These are phyloP conservation scores for Trachelus stipa DNA, from an alignment of 2,888 invertebrate species.

Conservation along the genomic window DNA sequence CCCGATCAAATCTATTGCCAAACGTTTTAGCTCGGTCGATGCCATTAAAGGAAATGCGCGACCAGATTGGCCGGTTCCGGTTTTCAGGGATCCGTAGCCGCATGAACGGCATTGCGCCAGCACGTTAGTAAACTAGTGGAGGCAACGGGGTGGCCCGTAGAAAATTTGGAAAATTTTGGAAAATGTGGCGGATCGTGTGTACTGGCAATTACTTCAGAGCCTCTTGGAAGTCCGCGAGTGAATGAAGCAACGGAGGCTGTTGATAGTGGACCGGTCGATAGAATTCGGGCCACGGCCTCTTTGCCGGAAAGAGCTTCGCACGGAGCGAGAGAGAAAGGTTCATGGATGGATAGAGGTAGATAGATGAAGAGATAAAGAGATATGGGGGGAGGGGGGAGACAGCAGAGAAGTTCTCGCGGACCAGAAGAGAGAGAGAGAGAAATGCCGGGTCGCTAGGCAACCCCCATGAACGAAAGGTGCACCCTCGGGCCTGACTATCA, in stretches of 20 bases:
- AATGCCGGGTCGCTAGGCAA: conserved; percentile 24
- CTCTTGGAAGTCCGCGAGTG: conserved; percentile 25
- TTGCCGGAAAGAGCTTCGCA: conserved; percentile 13
- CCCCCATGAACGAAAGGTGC: conserved; percentile 26
- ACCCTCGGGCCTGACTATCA: conserved; percentile 32
- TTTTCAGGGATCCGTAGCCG: neutral
- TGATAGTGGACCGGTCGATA: conserved; percentile 48
- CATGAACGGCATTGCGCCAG: too few species aligned
- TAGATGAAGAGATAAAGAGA: conserved; percentile 15
- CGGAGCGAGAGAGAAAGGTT: conserved; percentile 25
- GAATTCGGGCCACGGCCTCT: conserved; percentile 50
- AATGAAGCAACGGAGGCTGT: conserved; percentile 36
- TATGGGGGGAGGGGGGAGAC: conserved; percentile 16
- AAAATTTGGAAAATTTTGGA: neutral
- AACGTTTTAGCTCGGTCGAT: neutral
- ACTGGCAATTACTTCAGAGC: neutral
- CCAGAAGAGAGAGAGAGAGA: conserved; percentile 24
- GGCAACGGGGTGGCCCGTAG: neutral
- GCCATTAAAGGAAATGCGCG: too few species aligned
- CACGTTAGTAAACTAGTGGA: neutral
- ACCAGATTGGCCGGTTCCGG: neutral
- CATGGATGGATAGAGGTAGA: conserved; percentile 1
- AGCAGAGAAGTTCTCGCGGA: conserved; percentile 5
- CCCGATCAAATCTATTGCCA: neutral
- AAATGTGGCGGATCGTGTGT: neutral